These are phyloP conservation scores for Chesias legatella DNA, from an alignment of 2,888 invertebrate species.

Conservation along the genomic window DNA sequence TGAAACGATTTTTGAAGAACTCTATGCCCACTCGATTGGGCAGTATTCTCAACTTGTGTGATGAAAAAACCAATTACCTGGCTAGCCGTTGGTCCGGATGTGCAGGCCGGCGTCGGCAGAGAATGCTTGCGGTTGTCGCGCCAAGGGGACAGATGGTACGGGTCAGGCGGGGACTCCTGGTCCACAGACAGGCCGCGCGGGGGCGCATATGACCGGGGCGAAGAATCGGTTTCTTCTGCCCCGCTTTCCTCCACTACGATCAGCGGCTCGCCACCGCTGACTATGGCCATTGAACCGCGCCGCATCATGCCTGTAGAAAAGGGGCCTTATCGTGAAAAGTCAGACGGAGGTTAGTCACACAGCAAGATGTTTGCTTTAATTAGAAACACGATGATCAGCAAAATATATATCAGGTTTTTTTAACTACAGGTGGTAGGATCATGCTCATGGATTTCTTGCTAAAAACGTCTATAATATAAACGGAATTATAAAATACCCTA, in stretches of 20 bases:
- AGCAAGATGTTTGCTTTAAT: too few species aligned
- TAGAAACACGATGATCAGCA: too few species aligned
- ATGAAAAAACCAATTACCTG: conserved; percentile 78
- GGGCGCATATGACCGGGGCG: conserved; percentile 73
- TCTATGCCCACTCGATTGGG: too few species aligned
- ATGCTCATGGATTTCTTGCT: too few species aligned
- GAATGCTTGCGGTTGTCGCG: conserved; percentile 90
- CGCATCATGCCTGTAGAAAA: conserved; percentile 77
- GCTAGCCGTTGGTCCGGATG: conserved; percentile 91
- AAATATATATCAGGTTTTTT: too few species aligned
- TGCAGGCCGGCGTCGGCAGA: conserved; percentile 90
- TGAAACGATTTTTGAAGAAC: too few species aligned
- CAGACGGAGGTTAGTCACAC: not conserved
- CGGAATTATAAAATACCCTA: too few species aligned
- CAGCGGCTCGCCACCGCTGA: conserved; percentile 85
- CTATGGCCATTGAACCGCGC: conserved; percentile 83
- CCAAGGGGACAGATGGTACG: conserved; percentile 91
- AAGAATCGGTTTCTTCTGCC: conserved; percentile 83
- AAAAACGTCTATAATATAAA: too few species aligned
- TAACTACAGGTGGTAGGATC: too few species aligned
- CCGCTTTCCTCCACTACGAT: conserved; percentile 91
- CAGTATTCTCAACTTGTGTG: conserved; percentile 2
- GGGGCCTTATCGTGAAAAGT: not conserved
- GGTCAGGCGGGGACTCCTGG: conserved; percentile 89
- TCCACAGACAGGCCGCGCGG: conserved; percentile 83